phyloP scores from a whole-genome alignment of 92 coral and sea anemone genomes.

The Phenganax stokvisi region DNA sequence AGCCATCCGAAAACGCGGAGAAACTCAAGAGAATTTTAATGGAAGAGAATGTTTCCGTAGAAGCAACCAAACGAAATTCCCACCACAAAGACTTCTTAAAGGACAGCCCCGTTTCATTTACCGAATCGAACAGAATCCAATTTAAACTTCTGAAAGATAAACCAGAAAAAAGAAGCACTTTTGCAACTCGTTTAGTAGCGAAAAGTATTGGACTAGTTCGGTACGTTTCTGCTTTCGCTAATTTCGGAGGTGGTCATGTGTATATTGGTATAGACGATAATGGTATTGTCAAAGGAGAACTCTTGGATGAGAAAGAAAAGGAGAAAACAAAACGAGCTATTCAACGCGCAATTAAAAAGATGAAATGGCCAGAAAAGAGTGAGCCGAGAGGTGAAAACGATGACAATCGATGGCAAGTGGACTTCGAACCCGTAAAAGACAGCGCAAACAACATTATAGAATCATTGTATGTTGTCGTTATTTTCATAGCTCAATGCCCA shows the following conservation, averaged over 20 bases:
- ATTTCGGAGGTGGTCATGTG: conserved; percentile 44
- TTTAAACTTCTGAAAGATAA: conserved; percentile 22
- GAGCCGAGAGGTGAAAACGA: conserved; percentile 18
- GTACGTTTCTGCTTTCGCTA: conserved; percentile 48
- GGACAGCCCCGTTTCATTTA: conserved; percentile 4
- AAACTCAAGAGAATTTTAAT: conserved; percentile 23
- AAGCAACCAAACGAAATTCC: neutral
- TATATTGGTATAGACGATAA: conserved; percentile 39
- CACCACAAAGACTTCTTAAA: conserved; percentile 25
- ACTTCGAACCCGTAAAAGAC: conserved; percentile 44
- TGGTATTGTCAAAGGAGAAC: conserved; percentile 40
- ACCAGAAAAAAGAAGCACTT: conserved; percentile 12
- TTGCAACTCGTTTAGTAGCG: conserved; percentile 26
- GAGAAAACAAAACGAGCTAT: neutral
- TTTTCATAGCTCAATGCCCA: conserved; percentile 37
- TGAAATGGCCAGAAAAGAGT: conserved; percentile 46
- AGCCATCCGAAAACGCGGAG: neutral
- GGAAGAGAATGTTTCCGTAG: neutral
- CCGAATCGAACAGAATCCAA: conserved; percentile 42
- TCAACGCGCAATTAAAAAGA: conserved; percentile 26
- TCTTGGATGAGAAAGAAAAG: conserved; percentile 16
- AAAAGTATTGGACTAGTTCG: conserved; percentile 16
- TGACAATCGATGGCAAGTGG: conserved; percentile 40
- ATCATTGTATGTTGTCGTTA: conserved; percentile 33
- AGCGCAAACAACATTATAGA: neutral